A percentile compares a stretch with the other conserved stretches of the same genome.
These are phyloP conservation scores for Microplitis mediator DNA, from an alignment of 1,140 invertebrate species.

Conservation along the genomic window DNA sequence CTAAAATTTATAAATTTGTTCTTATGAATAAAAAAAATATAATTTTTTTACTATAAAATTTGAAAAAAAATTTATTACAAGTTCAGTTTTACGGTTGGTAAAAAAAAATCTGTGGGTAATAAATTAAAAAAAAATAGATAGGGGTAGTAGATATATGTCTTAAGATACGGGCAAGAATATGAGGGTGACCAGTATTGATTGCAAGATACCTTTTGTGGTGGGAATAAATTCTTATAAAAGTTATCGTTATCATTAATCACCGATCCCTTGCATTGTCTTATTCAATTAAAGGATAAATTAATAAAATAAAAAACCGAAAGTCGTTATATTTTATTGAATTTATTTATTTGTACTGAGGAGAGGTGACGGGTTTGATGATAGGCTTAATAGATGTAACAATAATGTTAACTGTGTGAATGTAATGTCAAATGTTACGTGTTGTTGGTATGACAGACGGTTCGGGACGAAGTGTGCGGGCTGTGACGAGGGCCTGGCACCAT, in stretches of 20 bases:
- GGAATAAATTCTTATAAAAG: conserved; percentile 34
- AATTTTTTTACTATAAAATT: conserved; percentile 22
- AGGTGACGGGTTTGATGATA: neutral
- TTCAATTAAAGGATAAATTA: no score
- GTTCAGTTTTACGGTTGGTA: neutral
- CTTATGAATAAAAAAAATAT: no score
- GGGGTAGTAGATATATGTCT: neutral
- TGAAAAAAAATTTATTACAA: neutral
- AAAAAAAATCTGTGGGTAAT: neutral
- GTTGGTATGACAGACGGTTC: conserved; percentile 85
- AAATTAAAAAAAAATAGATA: conserved; percentile 4
- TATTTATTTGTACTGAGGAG: neutral
- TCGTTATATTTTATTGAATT: no score
- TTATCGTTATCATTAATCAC: neutral
- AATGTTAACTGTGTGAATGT: conserved; percentile 55
- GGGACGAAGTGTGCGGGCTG: conserved; percentile 97
- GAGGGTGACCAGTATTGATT: conserved; percentile 41
- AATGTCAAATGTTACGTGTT: conserved; percentile 65
- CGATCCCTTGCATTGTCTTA: conserved; percentile 16
- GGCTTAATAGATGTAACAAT: neutral
- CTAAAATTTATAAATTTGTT: no score
- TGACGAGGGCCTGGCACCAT: conserved; percentile 94
- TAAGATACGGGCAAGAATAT: neutral
- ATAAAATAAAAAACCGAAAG: neutral
- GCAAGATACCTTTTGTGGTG: conserved; percentile 23